Conservation (phyloP, 2,113 vertebrate species). For the Regulus satrapa region DNA sequence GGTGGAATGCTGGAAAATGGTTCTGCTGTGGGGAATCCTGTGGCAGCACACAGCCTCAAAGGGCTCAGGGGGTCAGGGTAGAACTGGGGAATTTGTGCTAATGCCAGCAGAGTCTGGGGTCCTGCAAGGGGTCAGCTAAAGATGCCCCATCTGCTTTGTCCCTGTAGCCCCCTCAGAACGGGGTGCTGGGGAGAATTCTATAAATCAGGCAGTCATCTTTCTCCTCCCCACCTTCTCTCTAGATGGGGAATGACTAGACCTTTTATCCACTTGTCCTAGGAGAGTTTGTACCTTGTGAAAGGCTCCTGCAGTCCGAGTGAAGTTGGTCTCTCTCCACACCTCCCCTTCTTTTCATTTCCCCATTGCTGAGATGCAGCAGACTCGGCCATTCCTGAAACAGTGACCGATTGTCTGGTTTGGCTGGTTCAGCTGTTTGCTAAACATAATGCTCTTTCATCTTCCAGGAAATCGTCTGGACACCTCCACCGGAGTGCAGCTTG, state of each 20-base stretch:
- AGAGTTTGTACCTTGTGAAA: neutral
- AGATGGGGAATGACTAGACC: neutral
- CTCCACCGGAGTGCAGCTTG: constrained; percentile 28
- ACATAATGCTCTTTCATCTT: constrained; percentile 64
- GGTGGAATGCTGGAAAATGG: neutral
- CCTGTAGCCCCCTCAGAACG: neutral
- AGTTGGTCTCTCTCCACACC: neutral
- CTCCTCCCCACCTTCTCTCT: neutral
- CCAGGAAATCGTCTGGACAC: constrained; percentile 59
- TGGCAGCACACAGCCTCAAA: fast-evolving
- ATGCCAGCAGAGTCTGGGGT: neutral
- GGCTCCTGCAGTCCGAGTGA: neutral
- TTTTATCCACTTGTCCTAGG: neutral
- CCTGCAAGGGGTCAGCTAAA: neutral
- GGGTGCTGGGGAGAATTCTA: neutral
- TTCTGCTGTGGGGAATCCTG: neutral
- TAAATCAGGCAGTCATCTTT: neutral
- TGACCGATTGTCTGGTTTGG: constrained; percentile 61
- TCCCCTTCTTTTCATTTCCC: neutral
- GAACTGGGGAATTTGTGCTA: neutral
- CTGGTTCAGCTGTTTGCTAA: constrained; percentile 58
- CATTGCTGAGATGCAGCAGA: neutral
- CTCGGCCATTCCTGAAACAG: neutral
- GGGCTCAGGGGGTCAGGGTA: neutral
- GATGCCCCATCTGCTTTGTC: neutral